Conservation (phyloP, 2,113 vertebrate genomes). For the Syrmaticus mikado region DNA sequence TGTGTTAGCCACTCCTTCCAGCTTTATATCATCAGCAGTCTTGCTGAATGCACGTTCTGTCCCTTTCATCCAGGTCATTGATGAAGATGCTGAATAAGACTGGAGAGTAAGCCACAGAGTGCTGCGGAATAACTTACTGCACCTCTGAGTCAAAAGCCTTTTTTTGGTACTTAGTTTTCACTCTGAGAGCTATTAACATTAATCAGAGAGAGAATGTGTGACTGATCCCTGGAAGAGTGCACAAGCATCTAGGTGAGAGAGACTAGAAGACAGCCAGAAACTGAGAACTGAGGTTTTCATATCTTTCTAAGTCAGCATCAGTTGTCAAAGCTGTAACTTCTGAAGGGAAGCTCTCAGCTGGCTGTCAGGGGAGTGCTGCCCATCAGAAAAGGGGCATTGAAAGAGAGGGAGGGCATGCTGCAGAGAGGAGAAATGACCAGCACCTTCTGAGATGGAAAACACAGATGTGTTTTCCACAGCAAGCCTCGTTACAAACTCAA, state of each 20-base stretch:
- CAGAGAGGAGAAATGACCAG: background rate
- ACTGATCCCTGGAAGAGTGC: background rate
- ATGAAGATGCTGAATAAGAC: too few species aligned
- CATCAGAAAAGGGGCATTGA: background rate
- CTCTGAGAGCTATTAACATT: background rate
- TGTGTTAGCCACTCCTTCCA: too few species aligned
- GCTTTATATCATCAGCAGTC: too few species aligned
- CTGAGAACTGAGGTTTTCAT: background rate
- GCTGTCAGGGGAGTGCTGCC: background rate
- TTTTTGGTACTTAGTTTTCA: background rate
- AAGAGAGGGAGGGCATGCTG: background rate
- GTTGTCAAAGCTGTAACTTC: background rate
- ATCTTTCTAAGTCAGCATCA: background rate
- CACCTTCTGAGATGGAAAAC: background rate
- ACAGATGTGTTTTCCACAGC: rapidly evolving
- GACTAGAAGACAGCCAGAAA: background rate
- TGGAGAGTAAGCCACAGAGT: too few species aligned
- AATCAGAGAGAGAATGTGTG: background rate
- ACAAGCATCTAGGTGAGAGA: background rate
- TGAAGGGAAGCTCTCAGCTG: background rate
- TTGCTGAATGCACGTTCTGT: too few species aligned
- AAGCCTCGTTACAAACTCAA: background rate
- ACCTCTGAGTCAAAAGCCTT: background rate
- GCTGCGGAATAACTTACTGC: background rate
- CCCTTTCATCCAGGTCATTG: too few species aligned